A percentile compares a stretch with the other conserved stretches of the same genome.
These are phyloP conservation scores for Zhuqinia jingwanae DNA, from an alignment of 2,888 invertebrate species.

Conservation along the genomic window DNA sequence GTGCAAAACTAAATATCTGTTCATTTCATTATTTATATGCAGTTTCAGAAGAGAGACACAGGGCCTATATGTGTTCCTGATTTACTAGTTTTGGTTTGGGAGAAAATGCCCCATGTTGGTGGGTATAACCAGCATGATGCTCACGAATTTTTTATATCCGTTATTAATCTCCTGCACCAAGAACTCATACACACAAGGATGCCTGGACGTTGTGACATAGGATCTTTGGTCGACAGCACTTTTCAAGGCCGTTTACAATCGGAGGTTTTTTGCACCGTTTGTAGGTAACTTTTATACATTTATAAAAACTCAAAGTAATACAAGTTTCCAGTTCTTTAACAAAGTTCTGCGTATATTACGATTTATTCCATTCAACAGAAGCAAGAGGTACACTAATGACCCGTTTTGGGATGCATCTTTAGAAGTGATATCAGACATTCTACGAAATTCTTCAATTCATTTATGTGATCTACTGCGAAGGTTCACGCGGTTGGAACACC, in stretches of 20 bases:
- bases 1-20: no score
- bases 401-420: constrained; percentile 25
- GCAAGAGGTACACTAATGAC: constrained; percentile 17
- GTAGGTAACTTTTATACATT: not conserved
- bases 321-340: no score
- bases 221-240: not conserved
- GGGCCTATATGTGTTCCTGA: not conserved
- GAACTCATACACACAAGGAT: constrained; percentile 2
- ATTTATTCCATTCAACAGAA: not conserved
- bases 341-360: no score
- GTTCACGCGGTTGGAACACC: not conserved
- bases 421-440: not conserved
- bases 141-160: constrained; percentile 21
- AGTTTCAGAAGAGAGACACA: not conserved
- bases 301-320: no score
- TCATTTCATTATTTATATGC: no score
- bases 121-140: constrained; percentile 25
- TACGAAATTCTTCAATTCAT: not conserved
- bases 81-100: not conserved
- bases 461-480: not conserved
- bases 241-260: constrained; percentile 8
- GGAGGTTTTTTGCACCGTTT: not conserved
- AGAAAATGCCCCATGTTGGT: not conserved
- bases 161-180: not conserved
- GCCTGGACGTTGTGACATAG: no score